Conservation (phyloP, 2,888 invertebrate species). For the Micoletzkya japonica region DNA sequence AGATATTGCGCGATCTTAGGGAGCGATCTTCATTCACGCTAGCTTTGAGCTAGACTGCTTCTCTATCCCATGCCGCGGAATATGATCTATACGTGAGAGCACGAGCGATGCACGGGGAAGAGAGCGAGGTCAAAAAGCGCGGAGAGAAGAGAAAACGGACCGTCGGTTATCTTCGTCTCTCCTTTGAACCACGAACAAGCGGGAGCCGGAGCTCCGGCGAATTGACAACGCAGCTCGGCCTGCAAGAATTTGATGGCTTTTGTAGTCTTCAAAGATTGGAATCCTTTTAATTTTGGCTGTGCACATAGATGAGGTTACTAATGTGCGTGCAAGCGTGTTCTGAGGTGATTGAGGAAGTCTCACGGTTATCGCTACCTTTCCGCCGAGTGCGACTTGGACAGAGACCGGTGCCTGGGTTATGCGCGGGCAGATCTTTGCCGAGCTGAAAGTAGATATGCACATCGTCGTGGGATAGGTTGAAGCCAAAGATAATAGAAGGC, state of each 20-base stretch:
- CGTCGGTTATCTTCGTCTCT: slow-evolving; percentile 45
- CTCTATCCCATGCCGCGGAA: too few species aligned
- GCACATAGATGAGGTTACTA: too few species aligned
- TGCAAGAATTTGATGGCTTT: neutral
- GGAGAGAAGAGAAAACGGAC: slow-evolving; percentile 26
- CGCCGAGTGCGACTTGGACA: neutral
- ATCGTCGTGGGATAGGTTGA: neutral
- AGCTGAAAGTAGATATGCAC: too few species aligned
- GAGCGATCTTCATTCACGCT: too few species aligned
- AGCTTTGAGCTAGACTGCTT: too few species aligned
- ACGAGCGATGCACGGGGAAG: too few species aligned
- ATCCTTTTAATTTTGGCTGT: too few species aligned
- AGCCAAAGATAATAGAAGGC: neutral
- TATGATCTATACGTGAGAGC: too few species aligned
- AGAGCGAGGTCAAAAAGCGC: neutral
- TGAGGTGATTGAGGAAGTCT: too few species aligned
- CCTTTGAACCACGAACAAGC: slow-evolving; percentile 53
- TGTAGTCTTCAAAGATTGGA: too few species aligned
- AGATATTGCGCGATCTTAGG: too few species aligned
- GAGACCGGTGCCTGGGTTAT: neutral
- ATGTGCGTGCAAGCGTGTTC: too few species aligned
- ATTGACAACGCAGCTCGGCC: slow-evolving; percentile 52
- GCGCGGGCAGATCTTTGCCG: neutral
- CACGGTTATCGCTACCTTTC: neutral
- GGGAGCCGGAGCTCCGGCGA: slow-evolving; percentile 51